phyloP scores from a whole-genome alignment of 2,797 vertebrate genomes.

The Anolis apletophallus region DNA sequence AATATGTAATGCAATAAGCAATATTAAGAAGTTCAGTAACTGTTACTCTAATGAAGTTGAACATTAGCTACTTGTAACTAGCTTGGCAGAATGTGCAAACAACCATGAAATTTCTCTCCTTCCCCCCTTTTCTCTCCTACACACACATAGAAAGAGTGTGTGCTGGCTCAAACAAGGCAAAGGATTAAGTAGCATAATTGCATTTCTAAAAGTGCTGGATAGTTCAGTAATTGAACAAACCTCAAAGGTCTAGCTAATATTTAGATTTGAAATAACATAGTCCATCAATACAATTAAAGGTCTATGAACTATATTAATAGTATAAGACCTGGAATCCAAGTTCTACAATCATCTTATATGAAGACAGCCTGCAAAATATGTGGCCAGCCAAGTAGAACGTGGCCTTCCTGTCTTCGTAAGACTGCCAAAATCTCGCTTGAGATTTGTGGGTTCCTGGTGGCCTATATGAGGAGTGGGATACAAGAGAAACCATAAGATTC shows the following conservation, averaged over 20 bases:
- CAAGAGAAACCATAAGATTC: background rate
- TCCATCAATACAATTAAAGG: slow-evolving; percentile 73
- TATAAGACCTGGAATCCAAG: background rate
- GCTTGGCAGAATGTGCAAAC: slow-evolving; percentile 65
- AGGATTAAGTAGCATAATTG: slow-evolving; percentile 44
- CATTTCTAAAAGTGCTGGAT: slow-evolving; percentile 46
- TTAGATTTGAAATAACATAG: slow-evolving; percentile 52
- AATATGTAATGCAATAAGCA: slow-evolving; percentile 51
- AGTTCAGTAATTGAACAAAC: slow-evolving; percentile 60
- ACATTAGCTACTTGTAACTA: slow-evolving; percentile 67
- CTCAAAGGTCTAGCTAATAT: slow-evolving; percentile 59
- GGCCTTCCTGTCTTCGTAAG: background rate
- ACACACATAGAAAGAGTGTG: background rate
- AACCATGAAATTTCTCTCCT: slow-evolving; percentile 44
- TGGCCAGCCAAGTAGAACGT: background rate
- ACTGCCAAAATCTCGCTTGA: background rate
- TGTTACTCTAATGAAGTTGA: slow-evolving; percentile 67
- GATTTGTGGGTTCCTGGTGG: background rate
- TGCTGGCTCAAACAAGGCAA: slow-evolving; percentile 22
- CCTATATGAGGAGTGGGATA: too few species aligned
- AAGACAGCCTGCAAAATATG: background rate
- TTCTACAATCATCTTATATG: background rate
- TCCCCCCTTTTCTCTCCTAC: too few species aligned
- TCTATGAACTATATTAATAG: slow-evolving; percentile 69
- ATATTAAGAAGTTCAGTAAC: slow-evolving; percentile 59